Base-by-base conservation (phyloP, 2,888 invertebrate genomes). In the Coleophora deauratella region DNA sequence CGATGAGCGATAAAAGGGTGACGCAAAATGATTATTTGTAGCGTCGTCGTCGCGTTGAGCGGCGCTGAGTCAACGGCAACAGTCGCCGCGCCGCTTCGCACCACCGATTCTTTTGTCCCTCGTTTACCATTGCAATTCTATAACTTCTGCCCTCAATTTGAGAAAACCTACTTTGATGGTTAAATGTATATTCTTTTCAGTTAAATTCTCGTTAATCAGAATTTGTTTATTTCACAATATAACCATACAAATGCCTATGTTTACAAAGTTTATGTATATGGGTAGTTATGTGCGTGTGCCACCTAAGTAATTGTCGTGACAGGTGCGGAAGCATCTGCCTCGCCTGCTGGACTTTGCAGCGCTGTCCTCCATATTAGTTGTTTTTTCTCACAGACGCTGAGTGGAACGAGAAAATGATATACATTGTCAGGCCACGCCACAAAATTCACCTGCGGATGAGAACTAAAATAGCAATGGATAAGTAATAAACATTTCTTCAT, bases 21-120 rank as follows among this genome's bases (percentile, higher is more conserved):
- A 82, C 81, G 84, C 81, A 82, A 82, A 81, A 70, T 76, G 74
- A 82, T 82, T 81, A 84, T 82, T 84, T 77, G 79, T 80, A 78
- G 78, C 76, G 71, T 72, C 72, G 78, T n/a, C 79, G 77, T 81
- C 82, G 82, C 79, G 75, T 81, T 66, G 70, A 52, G 73, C 52
- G 73, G 74, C 42, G 42, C 79, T 82, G 82, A 84, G 65, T 84
- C 84, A 82, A 77, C 74, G 64, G 59, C 59, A 59, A 57, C 61
- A 47, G 52, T 42, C 50, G 50, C 49, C 52, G 47, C 50, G 50
- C 49, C 52, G 47, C 49, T 54, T 51, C 54, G 57, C 54, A 47
- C 52, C 54, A 45, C 42, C 51, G 47, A 51, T 46, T 48, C 51
- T 55, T 37, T 57, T 61, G 59, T 55, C 55, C 53, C 47, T 50